phyloP scores from a whole-genome alignment of 30 jellyfish, hydroid and myxozoan species.

The Aurelia aurita region DNA sequence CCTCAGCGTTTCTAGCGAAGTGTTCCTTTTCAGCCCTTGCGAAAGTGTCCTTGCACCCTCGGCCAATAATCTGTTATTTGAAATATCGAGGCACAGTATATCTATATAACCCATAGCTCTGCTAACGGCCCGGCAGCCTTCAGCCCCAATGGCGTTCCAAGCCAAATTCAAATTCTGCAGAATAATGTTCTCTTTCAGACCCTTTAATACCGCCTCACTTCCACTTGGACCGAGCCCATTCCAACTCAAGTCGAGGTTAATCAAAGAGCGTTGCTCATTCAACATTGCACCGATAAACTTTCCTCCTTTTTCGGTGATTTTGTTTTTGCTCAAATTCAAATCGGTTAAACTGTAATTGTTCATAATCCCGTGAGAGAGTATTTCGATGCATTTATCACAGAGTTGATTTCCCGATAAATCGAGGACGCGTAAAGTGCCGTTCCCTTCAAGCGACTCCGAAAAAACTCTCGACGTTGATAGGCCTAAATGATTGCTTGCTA shows the following conservation, averaged over 20 bases:
- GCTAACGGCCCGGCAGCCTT: slow-evolving; percentile 41
- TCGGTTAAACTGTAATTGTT: slow-evolving; percentile 46
- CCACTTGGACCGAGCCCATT: slow-evolving; percentile 69
- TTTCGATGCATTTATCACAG: slow-evolving; percentile 48
- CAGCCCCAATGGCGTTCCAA: slow-evolving; percentile 71
- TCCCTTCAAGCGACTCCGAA: slow-evolving; percentile 50
- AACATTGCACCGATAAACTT: slow-evolving; percentile 54
- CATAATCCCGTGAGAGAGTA: slow-evolving; percentile 38
- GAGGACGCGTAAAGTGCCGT: slow-evolving; percentile 51
- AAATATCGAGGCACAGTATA: slow-evolving; percentile 28
- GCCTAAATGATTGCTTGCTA: slow-evolving; percentile 54
- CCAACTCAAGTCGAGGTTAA: slow-evolving; percentile 64
- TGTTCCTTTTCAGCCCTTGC: slow-evolving; percentile 23
- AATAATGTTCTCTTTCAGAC: slow-evolving; percentile 41
- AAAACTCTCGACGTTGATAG: slow-evolving; percentile 46
- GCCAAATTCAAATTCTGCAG: slow-evolving; percentile 51
- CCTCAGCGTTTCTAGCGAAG: slow-evolving; percentile 21
- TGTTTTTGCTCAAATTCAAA: slow-evolving; percentile 43
- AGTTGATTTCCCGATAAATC: slow-evolving; percentile 39
- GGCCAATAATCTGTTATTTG: slow-evolving; percentile 40
- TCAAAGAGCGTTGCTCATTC: slow-evolving; percentile 59
- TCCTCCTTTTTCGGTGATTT: slow-evolving; percentile 54
- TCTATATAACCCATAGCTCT: slow-evolving; percentile 30
- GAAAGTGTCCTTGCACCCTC: slow-evolving; percentile 55
- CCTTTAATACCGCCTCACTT: slow-evolving; percentile 54